Evolutionary conservation across 2,888 invertebrate species (phyloP), one percentile per base, ranked within the genome.

Genomic region (Mythimna albipuncta): DNA sequence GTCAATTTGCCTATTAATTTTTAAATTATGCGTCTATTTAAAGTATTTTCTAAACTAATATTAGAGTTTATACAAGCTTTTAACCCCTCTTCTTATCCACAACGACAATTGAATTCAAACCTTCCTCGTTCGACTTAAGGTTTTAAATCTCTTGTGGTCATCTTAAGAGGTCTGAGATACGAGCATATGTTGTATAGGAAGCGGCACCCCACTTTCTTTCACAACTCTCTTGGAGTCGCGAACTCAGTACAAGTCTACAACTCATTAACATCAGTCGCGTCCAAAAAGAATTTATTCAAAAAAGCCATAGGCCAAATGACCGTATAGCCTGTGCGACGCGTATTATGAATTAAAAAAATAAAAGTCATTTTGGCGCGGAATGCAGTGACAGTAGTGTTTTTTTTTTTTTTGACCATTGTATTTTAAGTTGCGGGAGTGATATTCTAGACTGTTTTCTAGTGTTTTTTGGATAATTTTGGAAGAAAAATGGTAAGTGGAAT

Each of bases 41-140:
- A 77, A 67, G 62, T 65, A 80, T 79, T 85, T 86, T 85, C 85
- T 86, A 85, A 85, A 83, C 75, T 63, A 85, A 86, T 76, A 86
- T 77, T 79, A 75, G 66, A 70, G 54, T 47, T 67, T 64, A 66
- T 47, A 59, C 63, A 57, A 72, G 76, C 69, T 69, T 69, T 72
- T 64, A 58, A 59, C 58, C 54, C 50, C 62, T 74, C 83, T 79
- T 71, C 38, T 70, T 26, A 0, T 10, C 0, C 5, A 11, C 1
- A 4, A 21, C 6, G 6, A 4, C 32, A 65, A 35, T 41, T 11
- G 0, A 82, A 54, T 65, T 16, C 26, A 2, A 70, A 72, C 85
- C 35, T 35, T 69, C 55, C 13, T 0, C 0, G 0, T 3, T 19
- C 6, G 2, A 0, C 2, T 9, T 73, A 84, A 38, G 38, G 74